phyloP scores from a whole-genome alignment of 2,888 invertebrate species.

The Gasteruption jaculator region DNA sequence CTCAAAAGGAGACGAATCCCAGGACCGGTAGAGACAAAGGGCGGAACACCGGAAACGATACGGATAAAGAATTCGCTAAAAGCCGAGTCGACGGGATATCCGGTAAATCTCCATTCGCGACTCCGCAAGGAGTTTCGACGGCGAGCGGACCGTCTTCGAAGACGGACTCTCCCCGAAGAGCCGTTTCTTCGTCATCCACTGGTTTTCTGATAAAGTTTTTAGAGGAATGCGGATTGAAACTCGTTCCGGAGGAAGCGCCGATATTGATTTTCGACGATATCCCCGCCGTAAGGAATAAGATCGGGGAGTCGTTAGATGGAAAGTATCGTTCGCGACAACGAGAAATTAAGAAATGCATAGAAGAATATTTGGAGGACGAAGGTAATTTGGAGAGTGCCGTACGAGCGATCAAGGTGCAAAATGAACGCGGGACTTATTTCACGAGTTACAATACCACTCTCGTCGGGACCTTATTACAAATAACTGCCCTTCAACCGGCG shows the following conservation, averaged over 20 bases:
- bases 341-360: slow-evolving; percentile 33
- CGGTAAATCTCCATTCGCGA: no score
- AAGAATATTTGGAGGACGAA: slow-evolving; percentile 32
- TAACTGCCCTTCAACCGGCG: slow-evolving; percentile 36
- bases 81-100: no score
- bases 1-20: no score
- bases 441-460: slow-evolving; percentile 29
- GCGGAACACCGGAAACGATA: no score
- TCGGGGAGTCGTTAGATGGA: slow-evolving; percentile 24
- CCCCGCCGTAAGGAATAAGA: slow-evolving; percentile 20
- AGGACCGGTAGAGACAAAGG: no score
- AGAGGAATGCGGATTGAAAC: slow-evolving; percentile 30
- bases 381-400: slow-evolving; percentile 36
- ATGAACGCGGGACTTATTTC: slow-evolving; percentile 21
- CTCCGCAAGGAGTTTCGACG: no score
- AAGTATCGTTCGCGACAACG: slow-evolving; percentile 24
- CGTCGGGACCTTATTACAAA: slow-evolving; percentile 39
- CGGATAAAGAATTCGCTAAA: no score
- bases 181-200: no score
- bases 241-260: slow-evolving; percentile 28
- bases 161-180: no score
- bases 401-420: slow-evolving; percentile 30
- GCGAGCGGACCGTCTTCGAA: no score
- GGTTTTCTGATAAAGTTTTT: no score
- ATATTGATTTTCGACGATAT: slow-evolving; percentile 1